Evolutionary conservation across 2,797 vertebrate genomes (phyloP).

Genomic region (Tamandua tetradactyla): DNA sequence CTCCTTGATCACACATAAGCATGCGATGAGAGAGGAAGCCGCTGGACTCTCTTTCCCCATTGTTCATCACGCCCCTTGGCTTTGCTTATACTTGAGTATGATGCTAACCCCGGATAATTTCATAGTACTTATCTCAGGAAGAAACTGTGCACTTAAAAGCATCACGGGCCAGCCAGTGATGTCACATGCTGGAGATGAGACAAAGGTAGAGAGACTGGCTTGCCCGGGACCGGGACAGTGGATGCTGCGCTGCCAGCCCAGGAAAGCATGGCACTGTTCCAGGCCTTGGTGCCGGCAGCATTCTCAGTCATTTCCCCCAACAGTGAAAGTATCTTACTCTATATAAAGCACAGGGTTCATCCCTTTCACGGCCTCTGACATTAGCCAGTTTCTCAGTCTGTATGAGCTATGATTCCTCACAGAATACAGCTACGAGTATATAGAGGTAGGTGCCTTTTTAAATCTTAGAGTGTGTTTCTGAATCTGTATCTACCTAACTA

Average conservation of each 20-base stretch:
- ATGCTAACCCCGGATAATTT: neutral
- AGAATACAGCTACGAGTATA: neutral
- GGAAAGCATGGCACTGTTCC: accelerated
- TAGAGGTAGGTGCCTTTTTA: neutral
- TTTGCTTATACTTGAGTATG: neutral
- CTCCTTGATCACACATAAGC: neutral
- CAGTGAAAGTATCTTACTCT: accelerated
- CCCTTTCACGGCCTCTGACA: neutral
- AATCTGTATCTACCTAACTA: neutral
- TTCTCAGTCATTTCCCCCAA: neutral
- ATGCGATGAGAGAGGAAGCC: neutral
- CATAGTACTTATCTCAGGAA: neutral
- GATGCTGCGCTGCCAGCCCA: neutral
- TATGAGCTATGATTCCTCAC: neutral
- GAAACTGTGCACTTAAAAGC: neutral
- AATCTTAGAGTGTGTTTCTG: neutral
- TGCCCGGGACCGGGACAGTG: neutral
- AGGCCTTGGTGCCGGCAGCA: neutral
- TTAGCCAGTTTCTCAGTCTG: too few species aligned
- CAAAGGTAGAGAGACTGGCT: neutral
- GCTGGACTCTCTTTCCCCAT: neutral
- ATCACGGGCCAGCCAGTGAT: neutral
- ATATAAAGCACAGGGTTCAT: neutral
- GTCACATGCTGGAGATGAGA: neutral
- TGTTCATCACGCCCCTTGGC: neutral